Percentiles rank a stretch among this genome's conserved stretches.
These are phyloP conservation scores for Drosophila tristis DNA, from an alignment of 1,140 invertebrate genomes.

Conservation along the genomic window DNA sequence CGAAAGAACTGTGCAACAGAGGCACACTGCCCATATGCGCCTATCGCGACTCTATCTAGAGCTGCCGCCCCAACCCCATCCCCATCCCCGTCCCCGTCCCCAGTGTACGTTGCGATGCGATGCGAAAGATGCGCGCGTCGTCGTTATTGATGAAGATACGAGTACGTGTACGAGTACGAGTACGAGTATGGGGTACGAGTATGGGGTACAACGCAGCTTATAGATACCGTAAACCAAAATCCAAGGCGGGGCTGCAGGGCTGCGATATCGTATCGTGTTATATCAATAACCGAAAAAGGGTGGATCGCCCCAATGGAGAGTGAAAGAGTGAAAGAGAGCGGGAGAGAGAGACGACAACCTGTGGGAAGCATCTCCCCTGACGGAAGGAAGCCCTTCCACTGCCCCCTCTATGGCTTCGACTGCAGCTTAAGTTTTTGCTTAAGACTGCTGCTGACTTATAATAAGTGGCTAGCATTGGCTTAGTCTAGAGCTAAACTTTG, in stretches of 20 bases:
- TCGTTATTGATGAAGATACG: constrained; percentile 83
- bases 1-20: constrained; percentile 48
- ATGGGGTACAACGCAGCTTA: background rate
- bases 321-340: constrained; percentile 4
- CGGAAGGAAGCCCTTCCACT: constrained; percentile 64
- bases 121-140: constrained; percentile 60
- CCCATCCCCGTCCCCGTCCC: constrained; percentile 26
- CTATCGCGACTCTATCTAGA: constrained; percentile 78
- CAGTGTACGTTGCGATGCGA: constrained; percentile 57
- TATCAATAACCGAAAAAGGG: constrained; percentile 84
- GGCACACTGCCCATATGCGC: constrained; percentile 77
- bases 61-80: constrained; percentile 40
- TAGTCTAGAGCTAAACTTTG: constrained; percentile 50
- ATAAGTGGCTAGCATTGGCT: constrained; percentile 45
- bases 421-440: constrained; percentile 17
- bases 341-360: constrained; percentile 25
- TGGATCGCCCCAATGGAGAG: constrained; percentile 61
- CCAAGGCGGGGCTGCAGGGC: constrained; percentile 28
- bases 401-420: constrained; percentile 58
- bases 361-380: constrained; percentile 32
- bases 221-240: constrained; percentile 67
- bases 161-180: constrained; percentile 59
- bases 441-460: constrained; percentile 1
- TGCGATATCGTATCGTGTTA: constrained; percentile 76
- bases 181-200: background rate